Percentiles rank a stretch among this genome's conserved stretches.
These are phyloP conservation scores for Malaclemys terrapin DNA, from an alignment of 2,113 vertebrate species.

Conservation along the genomic window DNA sequence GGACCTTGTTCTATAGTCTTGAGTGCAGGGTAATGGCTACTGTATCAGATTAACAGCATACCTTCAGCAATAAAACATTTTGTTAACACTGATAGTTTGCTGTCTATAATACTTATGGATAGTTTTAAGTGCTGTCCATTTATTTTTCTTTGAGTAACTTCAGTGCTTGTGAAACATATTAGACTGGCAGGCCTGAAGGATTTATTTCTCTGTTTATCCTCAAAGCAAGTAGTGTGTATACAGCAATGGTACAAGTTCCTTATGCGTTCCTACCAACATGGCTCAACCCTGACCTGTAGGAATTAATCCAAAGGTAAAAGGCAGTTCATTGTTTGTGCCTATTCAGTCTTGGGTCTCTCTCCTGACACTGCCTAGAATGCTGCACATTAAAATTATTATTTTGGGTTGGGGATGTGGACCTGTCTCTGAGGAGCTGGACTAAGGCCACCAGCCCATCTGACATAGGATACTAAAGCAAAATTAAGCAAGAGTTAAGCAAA, in stretches of 20 bases:
- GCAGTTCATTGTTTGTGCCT: not conserved
- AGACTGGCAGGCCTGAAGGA: not conserved
- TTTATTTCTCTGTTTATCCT: not conserved
- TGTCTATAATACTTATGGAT: not conserved
- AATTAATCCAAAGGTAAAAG: not conserved
- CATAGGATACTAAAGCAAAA: rapidly evolving
- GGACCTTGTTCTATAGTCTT: not conserved
- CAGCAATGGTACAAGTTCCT: not conserved
- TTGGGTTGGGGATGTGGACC: rapidly evolving
- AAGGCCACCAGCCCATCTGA: rapidly evolving
- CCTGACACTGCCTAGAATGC: not conserved
- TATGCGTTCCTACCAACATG: not conserved
- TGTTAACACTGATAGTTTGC: not conserved
- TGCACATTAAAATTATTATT: not conserved
- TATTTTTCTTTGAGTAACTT: not conserved
- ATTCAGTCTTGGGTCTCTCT: not conserved
- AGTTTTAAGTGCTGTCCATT: not conserved
- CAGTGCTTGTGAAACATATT: not conserved
- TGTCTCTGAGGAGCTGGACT: rapidly evolving
- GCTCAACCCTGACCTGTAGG: not conserved
- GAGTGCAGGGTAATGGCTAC: not conserved
- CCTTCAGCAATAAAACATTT: not conserved
- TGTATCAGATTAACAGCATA: not conserved
- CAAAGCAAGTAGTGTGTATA: rapidly evolving
- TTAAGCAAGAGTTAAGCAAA: not conserved